phyloP scores from a whole-genome alignment of 2,113 vertebrate species.

The Isichthys henryi region DNA sequence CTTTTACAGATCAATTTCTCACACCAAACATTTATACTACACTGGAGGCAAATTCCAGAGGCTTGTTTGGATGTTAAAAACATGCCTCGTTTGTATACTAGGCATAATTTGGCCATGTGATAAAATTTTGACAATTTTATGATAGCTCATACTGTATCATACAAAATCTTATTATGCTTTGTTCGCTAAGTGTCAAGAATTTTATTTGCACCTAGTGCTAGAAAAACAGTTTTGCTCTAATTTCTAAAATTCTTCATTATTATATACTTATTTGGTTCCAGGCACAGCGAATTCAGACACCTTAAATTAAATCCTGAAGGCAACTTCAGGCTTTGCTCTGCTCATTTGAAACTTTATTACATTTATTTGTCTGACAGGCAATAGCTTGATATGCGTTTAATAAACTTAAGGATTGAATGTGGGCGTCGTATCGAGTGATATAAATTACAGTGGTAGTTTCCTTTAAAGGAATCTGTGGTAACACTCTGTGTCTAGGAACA shows the following conservation, averaged over 20 bases:
- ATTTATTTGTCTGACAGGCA: not conserved
- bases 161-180: not conserved
- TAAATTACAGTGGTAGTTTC: not conserved
- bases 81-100: not conserved
- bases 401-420: not conserved
- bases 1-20: not conserved
- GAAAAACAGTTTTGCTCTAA: not conserved
- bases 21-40: not conserved
- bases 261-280: not conserved
- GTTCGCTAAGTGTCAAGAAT: not conserved
- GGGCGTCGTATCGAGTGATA: not conserved
- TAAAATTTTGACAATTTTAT: not conserved
- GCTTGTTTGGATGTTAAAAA: not conserved
- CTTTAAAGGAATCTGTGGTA: not conserved
- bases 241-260: conserved; percentile 6
- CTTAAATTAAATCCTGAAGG: not conserved
- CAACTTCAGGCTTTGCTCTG: not conserved
- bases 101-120: not conserved
- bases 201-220: not conserved
- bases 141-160: not conserved
- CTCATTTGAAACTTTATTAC: not conserved
- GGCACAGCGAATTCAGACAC: not conserved
- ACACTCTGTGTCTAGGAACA: not conserved
- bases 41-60: not conserved
- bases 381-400: not conserved